Conservation (phyloP, 2,113 vertebrate genomes). For the Scopus umbretta region DNA sequence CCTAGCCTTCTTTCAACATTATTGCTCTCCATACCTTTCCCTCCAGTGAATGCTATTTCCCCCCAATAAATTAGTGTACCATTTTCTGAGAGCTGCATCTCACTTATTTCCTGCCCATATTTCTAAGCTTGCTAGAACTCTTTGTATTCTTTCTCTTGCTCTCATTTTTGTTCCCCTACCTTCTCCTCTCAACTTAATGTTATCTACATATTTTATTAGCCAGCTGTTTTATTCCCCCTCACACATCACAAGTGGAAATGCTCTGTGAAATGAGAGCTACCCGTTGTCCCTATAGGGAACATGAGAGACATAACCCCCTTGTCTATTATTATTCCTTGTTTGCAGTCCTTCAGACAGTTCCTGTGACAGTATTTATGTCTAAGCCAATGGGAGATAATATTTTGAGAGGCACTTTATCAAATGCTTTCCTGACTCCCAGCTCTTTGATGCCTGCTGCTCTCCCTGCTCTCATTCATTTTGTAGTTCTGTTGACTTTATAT, state of each 20-base stretch:
- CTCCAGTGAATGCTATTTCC: background rate
- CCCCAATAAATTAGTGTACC: background rate
- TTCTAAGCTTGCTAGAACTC: background rate
- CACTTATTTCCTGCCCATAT: background rate
- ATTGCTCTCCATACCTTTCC: background rate
- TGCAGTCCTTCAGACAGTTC: constrained; percentile 5
- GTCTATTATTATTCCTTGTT: background rate
- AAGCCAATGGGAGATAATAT: constrained; percentile 15
- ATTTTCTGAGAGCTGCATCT: constrained; percentile 12
- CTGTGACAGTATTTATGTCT: constrained; percentile 19
- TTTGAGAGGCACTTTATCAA: constrained; percentile 30
- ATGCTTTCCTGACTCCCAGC: background rate
- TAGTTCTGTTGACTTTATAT: background rate
- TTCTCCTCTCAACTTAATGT: background rate
- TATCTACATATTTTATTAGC: constrained; percentile 42
- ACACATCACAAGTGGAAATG: background rate
- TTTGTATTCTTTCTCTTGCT: background rate
- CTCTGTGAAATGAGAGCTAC: background rate
- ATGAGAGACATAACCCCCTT: background rate
- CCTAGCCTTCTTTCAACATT: background rate
- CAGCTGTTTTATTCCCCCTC: background rate
- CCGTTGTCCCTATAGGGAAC: background rate
- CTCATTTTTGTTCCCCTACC: background rate
- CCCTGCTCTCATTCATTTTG: background rate
- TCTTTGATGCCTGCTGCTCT: constrained; percentile 39